These are phyloP conservation scores for Apis dorsata DNA, from an alignment of 1,140 invertebrate species.

Conservation along the genomic window DNA sequence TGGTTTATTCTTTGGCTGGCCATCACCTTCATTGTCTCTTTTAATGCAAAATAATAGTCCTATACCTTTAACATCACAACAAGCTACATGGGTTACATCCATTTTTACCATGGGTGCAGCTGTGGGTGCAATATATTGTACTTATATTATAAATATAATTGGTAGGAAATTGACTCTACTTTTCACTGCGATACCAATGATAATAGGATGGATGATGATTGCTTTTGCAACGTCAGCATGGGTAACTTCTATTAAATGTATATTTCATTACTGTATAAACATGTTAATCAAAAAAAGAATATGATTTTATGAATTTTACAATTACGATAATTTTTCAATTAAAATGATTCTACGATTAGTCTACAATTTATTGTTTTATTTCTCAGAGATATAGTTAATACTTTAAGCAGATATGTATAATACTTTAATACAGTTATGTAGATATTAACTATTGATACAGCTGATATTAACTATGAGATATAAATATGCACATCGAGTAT, in stretches of 20 bases:
- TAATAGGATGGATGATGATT: slow-evolving; percentile 83
- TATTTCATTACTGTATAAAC: not conserved
- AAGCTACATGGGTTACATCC: slow-evolving; percentile 55
- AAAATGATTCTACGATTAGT: not conserved
- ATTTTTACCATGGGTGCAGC: slow-evolving; percentile 23
- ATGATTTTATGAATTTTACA: not conserved
- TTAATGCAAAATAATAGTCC: slow-evolving; percentile 23
- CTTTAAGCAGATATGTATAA: not conserved
- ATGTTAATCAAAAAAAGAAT: not conserved
- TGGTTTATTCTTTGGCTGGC: slow-evolving; percentile 53
- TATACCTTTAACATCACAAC: slow-evolving; percentile 34
- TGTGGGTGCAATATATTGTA: slow-evolving; percentile 5
- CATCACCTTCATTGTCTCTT: slow-evolving; percentile 53
- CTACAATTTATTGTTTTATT: not conserved
- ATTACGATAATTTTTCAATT: not conserved
- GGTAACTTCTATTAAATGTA: slow-evolving; percentile 49
- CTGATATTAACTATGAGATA: not conserved
- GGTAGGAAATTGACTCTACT: slow-evolving; percentile 85
- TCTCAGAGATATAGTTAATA: not conserved
- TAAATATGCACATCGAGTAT: too few species aligned
- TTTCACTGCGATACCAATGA: slow-evolving; percentile 81
- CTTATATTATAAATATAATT: slow-evolving; percentile 66
- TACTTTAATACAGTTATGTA: not conserved
- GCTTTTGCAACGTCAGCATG: slow-evolving; percentile 78
- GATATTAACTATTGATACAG: not conserved